Evolutionary conservation across 2,888 invertebrate genomes (phyloP).

Genomic region (Noctua comes): DNA sequence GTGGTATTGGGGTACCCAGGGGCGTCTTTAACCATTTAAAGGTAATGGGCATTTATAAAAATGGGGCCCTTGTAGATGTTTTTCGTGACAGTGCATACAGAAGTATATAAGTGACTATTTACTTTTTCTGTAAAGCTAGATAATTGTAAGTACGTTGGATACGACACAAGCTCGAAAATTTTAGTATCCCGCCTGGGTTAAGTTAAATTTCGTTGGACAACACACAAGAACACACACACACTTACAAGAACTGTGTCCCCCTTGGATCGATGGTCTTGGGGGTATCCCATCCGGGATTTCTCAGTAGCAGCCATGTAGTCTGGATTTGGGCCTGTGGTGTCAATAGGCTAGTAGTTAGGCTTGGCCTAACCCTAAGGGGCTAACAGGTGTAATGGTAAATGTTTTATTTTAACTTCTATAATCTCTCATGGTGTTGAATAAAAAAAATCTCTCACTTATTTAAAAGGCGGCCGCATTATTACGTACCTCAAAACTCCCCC

Average conservation of each 20-base stretch:
- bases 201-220: too few relatives aligned
- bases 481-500: too few relatives aligned
- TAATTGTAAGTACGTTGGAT: not conserved
- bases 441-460: constrained; percentile 1
- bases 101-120: too few relatives aligned
- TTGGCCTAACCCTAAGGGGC: not conserved
- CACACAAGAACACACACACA: too few relatives aligned
- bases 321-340: not conserved
- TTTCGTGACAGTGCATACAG: too few relatives aligned
- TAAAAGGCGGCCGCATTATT: not conserved
- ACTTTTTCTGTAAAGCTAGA: too few relatives aligned
- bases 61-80: too few relatives aligned
- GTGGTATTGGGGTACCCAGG: not conserved
- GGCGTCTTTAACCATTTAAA: too few relatives aligned
- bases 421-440: not conserved
- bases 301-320: not conserved
- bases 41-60: too few relatives aligned
- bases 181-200: too few relatives aligned
- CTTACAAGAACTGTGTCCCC: too few relatives aligned
- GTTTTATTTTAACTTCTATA: not conserved
- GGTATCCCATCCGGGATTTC: not conserved
- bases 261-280: too few relatives aligned
- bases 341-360: not conserved
- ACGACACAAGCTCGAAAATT: not conserved
- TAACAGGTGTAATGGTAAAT: not conserved